Conservation (phyloP, 2,797 vertebrate genomes). For the Vultur gryphus region DNA sequence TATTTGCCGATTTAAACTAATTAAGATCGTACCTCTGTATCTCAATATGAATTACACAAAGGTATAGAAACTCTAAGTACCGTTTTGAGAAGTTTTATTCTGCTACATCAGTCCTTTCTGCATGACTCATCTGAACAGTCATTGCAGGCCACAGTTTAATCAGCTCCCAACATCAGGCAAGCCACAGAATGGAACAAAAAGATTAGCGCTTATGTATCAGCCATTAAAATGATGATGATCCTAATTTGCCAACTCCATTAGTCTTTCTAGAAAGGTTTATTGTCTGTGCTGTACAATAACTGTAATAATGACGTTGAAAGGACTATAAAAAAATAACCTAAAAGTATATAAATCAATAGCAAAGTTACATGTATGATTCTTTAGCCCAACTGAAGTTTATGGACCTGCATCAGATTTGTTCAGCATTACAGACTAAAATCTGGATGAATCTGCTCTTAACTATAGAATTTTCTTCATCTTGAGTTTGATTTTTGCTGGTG, state of each 20-base stretch:
- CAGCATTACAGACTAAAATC: background rate
- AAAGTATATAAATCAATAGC: conserved; percentile 17
- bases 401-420: background rate
- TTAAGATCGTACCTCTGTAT: background rate
- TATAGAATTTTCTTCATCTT: background rate
- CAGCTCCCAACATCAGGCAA: background rate
- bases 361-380: background rate
- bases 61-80: background rate
- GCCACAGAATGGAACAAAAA: background rate
- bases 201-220: background rate
- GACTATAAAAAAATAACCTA: background rate
- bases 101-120: background rate
- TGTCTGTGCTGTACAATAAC: background rate
- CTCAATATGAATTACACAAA: background rate
- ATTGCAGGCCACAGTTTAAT: background rate
- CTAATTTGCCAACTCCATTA: conserved; percentile 5
- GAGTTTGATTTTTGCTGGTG: background rate
- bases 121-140: background rate
- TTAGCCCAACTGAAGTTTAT: background rate
- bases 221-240: background rate
- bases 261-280: conserved; percentile 24
- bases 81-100: background rate
- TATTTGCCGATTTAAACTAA: background rate
- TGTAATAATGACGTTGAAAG: background rate
- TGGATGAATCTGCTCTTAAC: background rate